These are phyloP conservation scores for Chloromyia formosa DNA, from an alignment of 2,888 invertebrate species.

Conservation along the genomic window DNA sequence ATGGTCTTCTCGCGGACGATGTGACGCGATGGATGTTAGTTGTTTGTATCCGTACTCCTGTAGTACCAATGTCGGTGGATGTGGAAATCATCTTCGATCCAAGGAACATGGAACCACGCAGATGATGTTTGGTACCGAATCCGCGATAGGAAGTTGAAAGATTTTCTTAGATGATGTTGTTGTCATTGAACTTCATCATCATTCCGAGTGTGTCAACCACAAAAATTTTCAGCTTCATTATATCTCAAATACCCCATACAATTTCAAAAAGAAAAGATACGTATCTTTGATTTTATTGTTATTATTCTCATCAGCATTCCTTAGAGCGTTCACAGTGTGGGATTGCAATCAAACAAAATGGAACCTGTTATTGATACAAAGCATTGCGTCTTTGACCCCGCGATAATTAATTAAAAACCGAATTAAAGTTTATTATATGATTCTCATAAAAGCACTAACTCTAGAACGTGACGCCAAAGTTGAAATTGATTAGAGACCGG, in stretches of 20 bases:
- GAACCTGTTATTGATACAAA: not conserved
- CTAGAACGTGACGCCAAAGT: not conserved
- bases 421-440: not conserved
- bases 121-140: too few species aligned
- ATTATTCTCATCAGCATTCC: slow-evolving; percentile 9
- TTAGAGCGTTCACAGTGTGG: not conserved
- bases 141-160: too few species aligned
- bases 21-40: not conserved
- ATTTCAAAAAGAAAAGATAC: not conserved
- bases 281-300: slow-evolving; percentile 17
- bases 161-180: not conserved
- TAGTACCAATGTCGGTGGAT: too few species aligned
- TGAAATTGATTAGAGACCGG: not conserved
- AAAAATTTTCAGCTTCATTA: not conserved
- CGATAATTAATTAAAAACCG: not conserved
- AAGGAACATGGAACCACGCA: too few species aligned
- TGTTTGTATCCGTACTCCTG: too few species aligned
- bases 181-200: not conserved
- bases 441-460: not conserved
- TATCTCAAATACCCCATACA: not conserved
- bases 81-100: too few species aligned
- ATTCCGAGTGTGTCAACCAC: too few species aligned
- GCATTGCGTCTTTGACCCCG: not conserved
- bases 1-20: not conserved
- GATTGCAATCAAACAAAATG: not conserved